Evolutionary conservation across 2,797 vertebrate genomes (phyloP), one percentile per base, ranked within the genome.

Genomic region (Ptychobarbus kaznakovi): DNA sequence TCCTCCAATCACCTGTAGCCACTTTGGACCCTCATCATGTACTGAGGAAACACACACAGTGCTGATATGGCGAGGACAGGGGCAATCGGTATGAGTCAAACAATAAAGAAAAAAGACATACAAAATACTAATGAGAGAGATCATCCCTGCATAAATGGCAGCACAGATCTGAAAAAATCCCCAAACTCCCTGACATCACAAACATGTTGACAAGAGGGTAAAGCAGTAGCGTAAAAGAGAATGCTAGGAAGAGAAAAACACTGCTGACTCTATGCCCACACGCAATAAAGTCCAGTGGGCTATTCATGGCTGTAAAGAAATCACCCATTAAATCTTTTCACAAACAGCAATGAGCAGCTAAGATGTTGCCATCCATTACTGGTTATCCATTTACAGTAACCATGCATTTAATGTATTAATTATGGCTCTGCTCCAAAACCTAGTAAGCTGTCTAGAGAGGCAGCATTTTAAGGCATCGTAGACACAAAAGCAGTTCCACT

Each of bases 321-420:
- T 58, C 49, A 42, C 66, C 66, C 16, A 49, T 32, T 80, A 80
- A 80, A 80, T 80, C 78, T 49, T 80, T 80, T 81, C 77, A 56
- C n/a, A 42, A 70, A 70, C 80, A 81, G 49, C 22, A 56, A 53
- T 70, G 66, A 81, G 49, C 46, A 25, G 7, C 8, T 42, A 40
- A 69, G 66, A 81, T 56, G 66, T 70, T 70, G 32, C 66, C 80
- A 51, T 81, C 44, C 20, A 70, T 81, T 81, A 81, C 35, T 40
- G 70, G 49, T 32, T 32, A 32, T 32, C 32, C 3, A 32, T 32
- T 32, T 32, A 80, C 44, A 51, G 63, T 53, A 68, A 38, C 61
- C 20, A 51, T 49, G 63, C 28, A 51, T 68, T 80, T 51, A 53
- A 68, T 66, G 44, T 66, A 80, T 80, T 80, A 35, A 80, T 68